Evolutionary conservation across 2,797 vertebrate genomes (phyloP).

Genomic region (Trichosurus vulpecula): DNA sequence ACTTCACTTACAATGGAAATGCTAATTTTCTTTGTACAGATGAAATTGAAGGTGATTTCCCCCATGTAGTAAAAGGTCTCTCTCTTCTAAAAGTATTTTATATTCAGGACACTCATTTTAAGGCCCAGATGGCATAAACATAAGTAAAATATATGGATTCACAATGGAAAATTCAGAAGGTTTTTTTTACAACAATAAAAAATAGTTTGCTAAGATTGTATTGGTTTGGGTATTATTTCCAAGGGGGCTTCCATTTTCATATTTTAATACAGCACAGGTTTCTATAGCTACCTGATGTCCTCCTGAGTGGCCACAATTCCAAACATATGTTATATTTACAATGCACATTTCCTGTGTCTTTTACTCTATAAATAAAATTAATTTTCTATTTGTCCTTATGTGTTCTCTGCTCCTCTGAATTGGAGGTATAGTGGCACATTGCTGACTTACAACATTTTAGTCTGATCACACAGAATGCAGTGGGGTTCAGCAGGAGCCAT

Average conservation of each 20-base stretch:
- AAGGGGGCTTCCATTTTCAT: neutral
- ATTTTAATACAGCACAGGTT: neutral
- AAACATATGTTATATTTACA: neutral
- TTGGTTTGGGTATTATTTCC: neutral
- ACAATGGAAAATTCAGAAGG: neutral
- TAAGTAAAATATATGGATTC: conserved; percentile 1
- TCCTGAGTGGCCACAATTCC: conserved; percentile 23
- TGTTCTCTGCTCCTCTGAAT: conserved; percentile 22
- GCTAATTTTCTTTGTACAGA: neutral
- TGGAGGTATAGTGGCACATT: neutral
- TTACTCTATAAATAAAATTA: neutral
- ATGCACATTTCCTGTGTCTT: conserved; percentile 18
- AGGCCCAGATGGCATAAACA: neutral
- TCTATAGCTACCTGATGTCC: neutral
- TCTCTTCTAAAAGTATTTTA: conserved; percentile 12
- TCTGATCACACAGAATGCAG: conserved; percentile 41
- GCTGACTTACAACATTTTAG: conserved; percentile 23
- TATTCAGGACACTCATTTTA: conserved; percentile 16
- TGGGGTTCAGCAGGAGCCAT: conserved; percentile 46
- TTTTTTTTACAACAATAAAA: neutral
- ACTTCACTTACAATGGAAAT: neutral
- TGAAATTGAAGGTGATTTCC: neutral
- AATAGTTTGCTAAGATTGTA: neutral
- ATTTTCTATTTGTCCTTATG: conserved; percentile 16
- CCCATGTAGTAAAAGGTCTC: neutral